Evolutionary conservation across 2,888 invertebrate species (phyloP).

Genomic region (Cerceris rybyensis): DNA sequence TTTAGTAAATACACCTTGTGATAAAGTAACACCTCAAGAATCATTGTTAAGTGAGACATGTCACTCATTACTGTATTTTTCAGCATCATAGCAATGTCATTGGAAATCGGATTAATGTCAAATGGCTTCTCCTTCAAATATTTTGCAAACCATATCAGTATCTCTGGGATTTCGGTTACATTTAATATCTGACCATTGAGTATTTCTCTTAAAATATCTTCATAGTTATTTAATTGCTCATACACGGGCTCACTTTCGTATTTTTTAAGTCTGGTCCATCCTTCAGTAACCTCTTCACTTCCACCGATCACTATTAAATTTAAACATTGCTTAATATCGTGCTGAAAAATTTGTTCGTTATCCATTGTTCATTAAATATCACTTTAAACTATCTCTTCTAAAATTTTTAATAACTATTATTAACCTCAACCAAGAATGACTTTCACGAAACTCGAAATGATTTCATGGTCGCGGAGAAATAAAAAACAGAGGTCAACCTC

Average conservation of each 20-base stretch:
- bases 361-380: slow-evolving; percentile 47
- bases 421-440: slow-evolving; percentile 63
- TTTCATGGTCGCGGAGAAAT: slow-evolving; percentile 43
- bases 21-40: slow-evolving; percentile 62
- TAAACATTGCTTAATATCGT: slow-evolving; percentile 50
- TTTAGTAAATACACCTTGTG: slow-evolving; percentile 64
- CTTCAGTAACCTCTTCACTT: slow-evolving; percentile 48
- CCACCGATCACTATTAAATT: slow-evolving; percentile 56
- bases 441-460: slow-evolving; percentile 63
- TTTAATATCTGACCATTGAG: slow-evolving; percentile 57
- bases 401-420: slow-evolving; percentile 44
- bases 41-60: slow-evolving; percentile 63
- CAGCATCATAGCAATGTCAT: slow-evolving; percentile 71
- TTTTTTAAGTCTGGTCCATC: slow-evolving; percentile 55
- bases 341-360: slow-evolving; percentile 44
- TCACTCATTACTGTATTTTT: slow-evolving; percentile 56
- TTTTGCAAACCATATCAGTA: slow-evolving; percentile 73
- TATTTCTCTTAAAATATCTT: slow-evolving; percentile 38
- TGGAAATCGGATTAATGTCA: slow-evolving; percentile 55
- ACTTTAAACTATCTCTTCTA: slow-evolving; percentile 27
- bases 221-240: slow-evolving; percentile 42
- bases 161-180: slow-evolving; percentile 66
- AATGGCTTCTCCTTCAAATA: slow-evolving; percentile 64
- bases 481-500: slow-evolving; percentile 31
- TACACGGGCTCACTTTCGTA: slow-evolving; percentile 41